These are phyloP conservation scores for Plecotus auritus DNA, from an alignment of 2,113 vertebrate species.

Conservation along the genomic window DNA sequence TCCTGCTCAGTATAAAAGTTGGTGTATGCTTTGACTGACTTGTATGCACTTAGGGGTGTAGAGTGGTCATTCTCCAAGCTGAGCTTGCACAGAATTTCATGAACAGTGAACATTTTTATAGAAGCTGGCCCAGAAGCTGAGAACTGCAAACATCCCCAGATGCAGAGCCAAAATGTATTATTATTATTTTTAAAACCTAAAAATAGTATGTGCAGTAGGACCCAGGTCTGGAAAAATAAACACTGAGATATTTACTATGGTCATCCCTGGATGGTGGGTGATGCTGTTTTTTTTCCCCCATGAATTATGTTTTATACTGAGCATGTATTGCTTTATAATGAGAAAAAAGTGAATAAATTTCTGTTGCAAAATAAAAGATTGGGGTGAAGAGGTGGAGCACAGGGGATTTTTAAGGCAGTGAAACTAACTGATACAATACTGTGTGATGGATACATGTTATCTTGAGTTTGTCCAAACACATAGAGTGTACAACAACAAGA, in stretches of 20 bases:
- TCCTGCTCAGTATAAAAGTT: slow-evolving; percentile 91
- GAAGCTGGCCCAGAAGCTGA: slow-evolving; percentile 61
- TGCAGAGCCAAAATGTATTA: background rate
- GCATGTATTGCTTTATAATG: background rate
- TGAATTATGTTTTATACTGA: slow-evolving; percentile 2
- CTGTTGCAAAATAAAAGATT: background rate
- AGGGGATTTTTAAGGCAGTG: background rate
- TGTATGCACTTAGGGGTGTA: slow-evolving; percentile 72
- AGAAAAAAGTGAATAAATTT: background rate
- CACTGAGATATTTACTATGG: background rate
- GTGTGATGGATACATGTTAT: background rate
- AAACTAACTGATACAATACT: background rate
- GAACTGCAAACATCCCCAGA: background rate
- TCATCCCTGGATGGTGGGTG: background rate
- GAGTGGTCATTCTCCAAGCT: slow-evolving; percentile 83
- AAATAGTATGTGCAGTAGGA: background rate
- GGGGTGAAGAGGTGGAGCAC: background rate
- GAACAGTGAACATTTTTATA: slow-evolving; percentile 83
- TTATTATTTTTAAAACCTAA: background rate
- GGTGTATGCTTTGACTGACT: slow-evolving; percentile 76
- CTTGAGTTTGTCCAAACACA: no score
- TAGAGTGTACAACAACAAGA: background rate
- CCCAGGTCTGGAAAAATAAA: background rate
- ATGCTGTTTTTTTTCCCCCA: background rate
- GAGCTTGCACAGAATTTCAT: slow-evolving; percentile 85